Base-by-base conservation (phyloP, 2,888 invertebrate genomes). In the Sinopyrophorus schimmeli region DNA sequence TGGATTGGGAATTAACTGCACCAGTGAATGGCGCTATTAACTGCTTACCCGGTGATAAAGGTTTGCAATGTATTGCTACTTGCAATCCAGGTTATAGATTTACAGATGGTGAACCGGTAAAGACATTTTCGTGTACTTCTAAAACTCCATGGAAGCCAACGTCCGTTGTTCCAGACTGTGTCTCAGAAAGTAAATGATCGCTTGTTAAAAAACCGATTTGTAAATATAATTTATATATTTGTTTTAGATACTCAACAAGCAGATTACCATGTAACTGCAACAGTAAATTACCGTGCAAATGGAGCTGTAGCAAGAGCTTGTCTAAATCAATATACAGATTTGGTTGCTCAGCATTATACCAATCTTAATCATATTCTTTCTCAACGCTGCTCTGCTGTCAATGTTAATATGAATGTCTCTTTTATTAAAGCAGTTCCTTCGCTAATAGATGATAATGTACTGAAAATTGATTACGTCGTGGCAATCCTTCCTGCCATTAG, bases 371-470 rank as follows among this genome's bases (percentile, higher is more conserved):
- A 79, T 46, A 79, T 92, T 51, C 76, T 97, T 7, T 91, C 93
- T 0, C 90, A 92, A 67, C 84, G 94, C 60, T 97, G 96, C 71
- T 95, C 95, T 0, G 92, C 92, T 2, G 91, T 94, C 31, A 94
- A 93, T 64, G 92, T 95, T 0, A 90, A 92, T 68, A 93, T 95
- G 80, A 94, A 93, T 65, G 95, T 96, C 0, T 87, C 92, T 0
- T 90, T 95, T 63, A 79, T 94, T 1, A 86, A 89, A 60, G 87
- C 90, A 0, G 79, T 86, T 64, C 88, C 92, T n/a, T 79, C 79
- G 38, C 75, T 92, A 7, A 66, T 90, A 1, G 91, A 92, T 64
- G 92, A 92, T 70, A 93, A 93, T 68, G 84, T 92, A 2, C 86
- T 93, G 0, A 87, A 88, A 73, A 88, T 94, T 77, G 92, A 92